phyloP scores from a whole-genome alignment of 2,113 vertebrate genomes.

The Clarias magur region DNA sequence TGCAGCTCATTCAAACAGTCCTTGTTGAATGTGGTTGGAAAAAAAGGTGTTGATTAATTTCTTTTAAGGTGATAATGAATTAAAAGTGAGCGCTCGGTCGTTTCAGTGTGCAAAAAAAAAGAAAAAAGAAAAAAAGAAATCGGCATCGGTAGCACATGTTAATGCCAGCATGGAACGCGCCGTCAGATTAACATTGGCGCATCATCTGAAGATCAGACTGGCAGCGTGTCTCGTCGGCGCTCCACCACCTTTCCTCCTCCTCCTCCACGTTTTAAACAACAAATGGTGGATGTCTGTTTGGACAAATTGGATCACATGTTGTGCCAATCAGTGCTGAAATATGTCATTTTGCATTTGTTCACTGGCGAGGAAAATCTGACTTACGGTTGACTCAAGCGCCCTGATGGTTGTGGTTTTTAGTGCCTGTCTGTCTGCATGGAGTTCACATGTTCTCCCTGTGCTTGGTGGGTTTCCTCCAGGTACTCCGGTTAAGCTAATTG shows the following conservation, averaged over 20 bases:
- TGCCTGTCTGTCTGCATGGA: no score
- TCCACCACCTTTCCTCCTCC: not conserved
- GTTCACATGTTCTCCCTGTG: no score
- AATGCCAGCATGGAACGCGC: not conserved
- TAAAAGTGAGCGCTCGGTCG: not conserved
- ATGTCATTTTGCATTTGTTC: not conserved
- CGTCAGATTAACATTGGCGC: not conserved
- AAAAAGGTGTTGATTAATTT: not conserved
- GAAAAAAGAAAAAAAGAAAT: not conserved
- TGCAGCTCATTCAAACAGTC: not conserved
- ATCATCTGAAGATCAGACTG: not conserved
- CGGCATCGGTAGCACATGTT: not conserved
- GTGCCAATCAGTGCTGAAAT: not conserved
- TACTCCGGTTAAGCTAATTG: no score
- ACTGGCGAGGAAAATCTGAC: not conserved
- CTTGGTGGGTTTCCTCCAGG: no score
- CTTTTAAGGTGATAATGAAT: not conserved
- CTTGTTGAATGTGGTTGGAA: not conserved
- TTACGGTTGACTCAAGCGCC: not conserved
- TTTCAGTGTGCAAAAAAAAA: not conserved
- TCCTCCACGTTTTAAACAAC: not conserved
- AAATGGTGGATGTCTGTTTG: conserved; percentile 3
- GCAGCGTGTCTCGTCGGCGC: not conserved
- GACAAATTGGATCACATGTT: not conserved
- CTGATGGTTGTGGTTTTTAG: not conserved